These are phyloP conservation scores for Tangara arthus DNA, from an alignment of 2,797 vertebrate species.

Conservation along the genomic window DNA sequence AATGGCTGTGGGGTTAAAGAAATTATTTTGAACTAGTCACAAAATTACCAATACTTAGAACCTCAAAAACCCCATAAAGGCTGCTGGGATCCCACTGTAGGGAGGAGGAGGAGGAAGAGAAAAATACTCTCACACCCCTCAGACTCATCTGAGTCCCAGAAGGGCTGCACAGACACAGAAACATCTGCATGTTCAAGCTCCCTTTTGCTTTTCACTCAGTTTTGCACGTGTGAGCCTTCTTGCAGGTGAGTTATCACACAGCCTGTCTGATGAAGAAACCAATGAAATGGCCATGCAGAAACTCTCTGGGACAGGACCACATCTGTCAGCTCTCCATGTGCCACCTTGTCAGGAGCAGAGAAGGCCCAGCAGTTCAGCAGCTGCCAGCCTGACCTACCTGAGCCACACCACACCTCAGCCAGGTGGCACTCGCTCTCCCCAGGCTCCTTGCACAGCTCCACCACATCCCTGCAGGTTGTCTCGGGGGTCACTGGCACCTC, in stretches of 20 bases:
- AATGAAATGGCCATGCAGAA: not conserved
- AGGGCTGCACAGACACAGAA: not conserved
- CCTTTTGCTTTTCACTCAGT: not conserved
- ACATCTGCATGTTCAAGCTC: not conserved
- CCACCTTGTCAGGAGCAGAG: not conserved
- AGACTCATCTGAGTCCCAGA: not conserved
- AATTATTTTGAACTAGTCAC: not conserved
- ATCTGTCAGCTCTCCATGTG: accelerated
- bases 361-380: not conserved
- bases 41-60: not conserved
- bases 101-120: not conserved
- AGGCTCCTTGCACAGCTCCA: slow-evolving; percentile 95
- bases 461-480: slow-evolving; percentile 90
- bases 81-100: not conserved
- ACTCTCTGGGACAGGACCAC: not conserved
- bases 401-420: slow-evolving; percentile 92
- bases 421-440: slow-evolving; percentile 91
- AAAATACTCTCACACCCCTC: not conserved
- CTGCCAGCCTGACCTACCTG: slow-evolving; percentile 76
- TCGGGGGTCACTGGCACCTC: slow-evolving; percentile 96
- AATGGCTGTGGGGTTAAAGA: not conserved
- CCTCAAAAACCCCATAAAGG: not conserved
- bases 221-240: not conserved
- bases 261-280: not conserved
- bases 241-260: accelerated